These are phyloP conservation scores for Drosophila nasuta DNA, from an alignment of 1,140 invertebrate genomes.

Conservation along the genomic window DNA sequence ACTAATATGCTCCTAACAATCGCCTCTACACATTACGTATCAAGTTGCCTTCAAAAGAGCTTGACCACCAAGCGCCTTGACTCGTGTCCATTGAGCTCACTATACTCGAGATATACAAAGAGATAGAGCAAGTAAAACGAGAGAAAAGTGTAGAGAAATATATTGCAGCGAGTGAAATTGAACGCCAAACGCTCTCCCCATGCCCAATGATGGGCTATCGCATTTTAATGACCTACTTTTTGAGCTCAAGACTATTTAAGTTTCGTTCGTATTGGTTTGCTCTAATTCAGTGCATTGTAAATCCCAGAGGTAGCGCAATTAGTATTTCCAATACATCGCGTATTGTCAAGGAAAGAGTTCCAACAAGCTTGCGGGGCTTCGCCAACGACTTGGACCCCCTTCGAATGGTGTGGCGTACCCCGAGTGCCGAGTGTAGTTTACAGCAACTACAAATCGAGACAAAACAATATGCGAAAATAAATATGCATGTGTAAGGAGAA, in stretches of 20 bases:
- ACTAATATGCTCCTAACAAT: constrained; percentile 63
- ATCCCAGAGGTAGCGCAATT: constrained; percentile 73
- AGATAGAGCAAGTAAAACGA: not conserved
- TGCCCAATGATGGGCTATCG: constrained; percentile 55
- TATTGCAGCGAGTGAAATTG: not conserved
- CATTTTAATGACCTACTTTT: constrained; percentile 82
- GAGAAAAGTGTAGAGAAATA: constrained; percentile 4
- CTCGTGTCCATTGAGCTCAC: constrained; percentile 72
- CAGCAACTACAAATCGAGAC: constrained; percentile 12
- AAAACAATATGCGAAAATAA: constrained; percentile 14
- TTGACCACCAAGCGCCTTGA: constrained; percentile 75
- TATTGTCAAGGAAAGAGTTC: constrained; percentile 78
- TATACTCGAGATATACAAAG: constrained; percentile 48
- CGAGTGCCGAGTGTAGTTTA: constrained; percentile 34
- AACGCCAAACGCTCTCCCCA: not conserved
- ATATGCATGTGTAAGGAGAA: not conserved
- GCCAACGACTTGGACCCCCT: constrained; percentile 16
- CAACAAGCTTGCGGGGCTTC: constrained; percentile 38
- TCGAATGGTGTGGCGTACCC: not conserved
- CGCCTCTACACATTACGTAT: constrained; percentile 53
- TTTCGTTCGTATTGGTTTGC: constrained; percentile 71
- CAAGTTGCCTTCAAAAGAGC: constrained; percentile 73
- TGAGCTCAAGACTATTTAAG: constrained; percentile 75
- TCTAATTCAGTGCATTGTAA: constrained; percentile 69
- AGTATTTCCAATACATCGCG: constrained; percentile 51